A percentile compares a stretch with the other conserved stretches of the same genome.
phyloP scores from a whole-genome alignment of 2,797 vertebrate species.

The Mustela erminea region DNA sequence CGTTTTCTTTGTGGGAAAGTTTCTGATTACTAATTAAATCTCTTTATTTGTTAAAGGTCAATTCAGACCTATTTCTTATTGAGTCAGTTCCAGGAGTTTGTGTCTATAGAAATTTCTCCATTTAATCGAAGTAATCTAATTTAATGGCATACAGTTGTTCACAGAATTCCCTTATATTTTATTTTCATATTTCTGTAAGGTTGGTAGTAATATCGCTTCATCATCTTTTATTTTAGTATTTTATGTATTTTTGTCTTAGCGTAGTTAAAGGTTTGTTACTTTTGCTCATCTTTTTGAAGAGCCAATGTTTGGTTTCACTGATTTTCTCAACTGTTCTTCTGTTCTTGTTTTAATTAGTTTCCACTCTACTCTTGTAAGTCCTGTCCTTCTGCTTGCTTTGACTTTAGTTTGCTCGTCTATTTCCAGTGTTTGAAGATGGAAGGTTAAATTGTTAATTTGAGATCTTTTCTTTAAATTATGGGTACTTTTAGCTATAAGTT shows the following conservation, averaged over 20 bases:
- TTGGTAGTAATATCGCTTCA: neutral
- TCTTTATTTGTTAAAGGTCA: neutral
- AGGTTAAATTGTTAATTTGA: neutral
- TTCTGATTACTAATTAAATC: neutral
- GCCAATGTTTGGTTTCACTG: neutral
- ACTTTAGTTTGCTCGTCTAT: neutral
- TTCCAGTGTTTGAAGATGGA: neutral
- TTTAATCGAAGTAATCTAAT: neutral
- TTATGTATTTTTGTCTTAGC: conserved; percentile 18
- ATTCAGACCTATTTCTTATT: neutral
- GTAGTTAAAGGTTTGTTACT: neutral
- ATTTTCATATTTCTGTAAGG: neutral
- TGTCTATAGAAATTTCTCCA: neutral
- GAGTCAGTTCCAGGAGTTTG: neutral
- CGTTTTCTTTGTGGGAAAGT: neutral
- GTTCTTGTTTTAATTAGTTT: conserved; percentile 5
- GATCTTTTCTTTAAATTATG: neutral
- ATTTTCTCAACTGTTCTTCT: neutral
- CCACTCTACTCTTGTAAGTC: neutral
- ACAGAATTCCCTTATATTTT: neutral
- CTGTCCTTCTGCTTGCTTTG: neutral
- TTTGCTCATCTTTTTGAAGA: conserved; percentile 7
- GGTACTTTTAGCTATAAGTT: neutral
- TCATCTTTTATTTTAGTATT: conserved; percentile 28
- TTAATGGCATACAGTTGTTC: neutral